A percentile compares a stretch with the other conserved stretches of the same genome.
Evolutionary conservation across 2,113 vertebrate species (phyloP).

Genomic region (Mellivora capensis): DNA sequence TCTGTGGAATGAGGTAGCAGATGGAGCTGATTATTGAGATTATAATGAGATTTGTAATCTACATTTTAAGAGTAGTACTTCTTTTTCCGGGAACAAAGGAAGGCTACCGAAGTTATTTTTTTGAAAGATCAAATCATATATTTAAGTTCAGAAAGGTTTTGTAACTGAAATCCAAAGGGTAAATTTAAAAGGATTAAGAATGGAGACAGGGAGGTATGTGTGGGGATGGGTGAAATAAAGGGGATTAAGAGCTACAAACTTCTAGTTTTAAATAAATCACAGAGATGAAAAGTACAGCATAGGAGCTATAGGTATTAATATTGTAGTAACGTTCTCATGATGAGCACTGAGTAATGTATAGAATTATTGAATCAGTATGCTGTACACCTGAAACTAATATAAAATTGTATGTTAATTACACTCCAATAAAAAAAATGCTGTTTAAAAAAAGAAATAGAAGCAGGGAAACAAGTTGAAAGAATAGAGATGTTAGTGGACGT

Average conservation of each 20-base stretch:
- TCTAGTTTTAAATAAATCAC: not conserved
- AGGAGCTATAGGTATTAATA: not conserved
- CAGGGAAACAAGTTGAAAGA: not conserved
- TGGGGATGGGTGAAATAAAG: not conserved
- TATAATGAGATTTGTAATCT: not conserved
- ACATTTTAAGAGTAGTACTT: not conserved
- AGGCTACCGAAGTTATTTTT: not conserved
- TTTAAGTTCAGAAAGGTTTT: not conserved
- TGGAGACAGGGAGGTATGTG: not conserved
- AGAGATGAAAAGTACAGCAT: not conserved
- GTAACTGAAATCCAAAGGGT: not conserved
- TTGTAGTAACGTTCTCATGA: not conserved
- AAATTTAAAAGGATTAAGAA: not conserved
- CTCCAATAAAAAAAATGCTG: not conserved
- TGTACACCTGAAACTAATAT: not conserved
- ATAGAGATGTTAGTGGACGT: not conserved
- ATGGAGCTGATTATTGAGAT: not conserved
- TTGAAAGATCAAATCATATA: not conserved
- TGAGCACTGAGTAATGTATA: not conserved
- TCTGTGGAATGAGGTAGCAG: not conserved
- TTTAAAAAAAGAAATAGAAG: not conserved
- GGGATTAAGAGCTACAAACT: not conserved
- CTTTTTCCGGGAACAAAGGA: not conserved
- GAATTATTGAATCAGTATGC: not conserved
- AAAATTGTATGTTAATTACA: not conserved